Percentiles rank a stretch among this genome's conserved stretches.
Evolutionary conservation across 2,888 invertebrate species (phyloP).

Genomic region (Oligia latruncula): DNA sequence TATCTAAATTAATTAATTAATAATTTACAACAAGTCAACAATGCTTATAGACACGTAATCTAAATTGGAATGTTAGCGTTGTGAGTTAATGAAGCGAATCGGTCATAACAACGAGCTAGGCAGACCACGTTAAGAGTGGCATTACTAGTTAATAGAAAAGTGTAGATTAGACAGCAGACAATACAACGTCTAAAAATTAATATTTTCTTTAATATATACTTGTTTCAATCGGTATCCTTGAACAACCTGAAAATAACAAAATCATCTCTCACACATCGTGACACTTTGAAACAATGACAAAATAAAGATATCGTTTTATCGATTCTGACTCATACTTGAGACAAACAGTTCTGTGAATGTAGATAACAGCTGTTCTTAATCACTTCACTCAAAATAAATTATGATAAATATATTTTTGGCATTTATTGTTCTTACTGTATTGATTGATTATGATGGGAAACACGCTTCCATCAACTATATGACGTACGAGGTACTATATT

Average conservation of each 20-base stretch:
- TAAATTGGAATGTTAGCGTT: constrained; percentile 59
- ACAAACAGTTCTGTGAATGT: constrained; percentile 45
- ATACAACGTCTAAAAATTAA: constrained; percentile 65
- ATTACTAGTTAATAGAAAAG: constrained; percentile 64
- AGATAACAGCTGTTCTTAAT: constrained; percentile 35
- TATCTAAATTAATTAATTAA: constrained; percentile 56
- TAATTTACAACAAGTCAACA: constrained; percentile 43
- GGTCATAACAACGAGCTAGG: constrained; percentile 54
- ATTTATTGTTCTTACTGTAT: constrained; percentile 37
- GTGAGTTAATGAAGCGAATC: constrained; percentile 65
- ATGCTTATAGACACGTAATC: constrained; percentile 46
- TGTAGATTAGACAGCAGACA: constrained; percentile 62
- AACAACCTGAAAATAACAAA: constrained; percentile 85
- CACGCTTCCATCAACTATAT: neutral
- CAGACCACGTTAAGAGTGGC: constrained; percentile 78
- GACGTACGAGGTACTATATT: neutral
- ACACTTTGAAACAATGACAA: constrained; percentile 38
- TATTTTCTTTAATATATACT: constrained; percentile 81
- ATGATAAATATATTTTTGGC: constrained; percentile 33
- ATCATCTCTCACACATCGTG: constrained; percentile 62
- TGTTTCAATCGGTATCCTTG: constrained; percentile 84
- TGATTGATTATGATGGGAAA: constrained; percentile 27
- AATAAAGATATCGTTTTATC: constrained; percentile 37
- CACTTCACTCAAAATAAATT: constrained; percentile 24
- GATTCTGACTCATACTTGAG: constrained; percentile 46